phyloP scores from a whole-genome alignment of 2,113 vertebrate genomes.

The Eleginops maclovinus region DNA sequence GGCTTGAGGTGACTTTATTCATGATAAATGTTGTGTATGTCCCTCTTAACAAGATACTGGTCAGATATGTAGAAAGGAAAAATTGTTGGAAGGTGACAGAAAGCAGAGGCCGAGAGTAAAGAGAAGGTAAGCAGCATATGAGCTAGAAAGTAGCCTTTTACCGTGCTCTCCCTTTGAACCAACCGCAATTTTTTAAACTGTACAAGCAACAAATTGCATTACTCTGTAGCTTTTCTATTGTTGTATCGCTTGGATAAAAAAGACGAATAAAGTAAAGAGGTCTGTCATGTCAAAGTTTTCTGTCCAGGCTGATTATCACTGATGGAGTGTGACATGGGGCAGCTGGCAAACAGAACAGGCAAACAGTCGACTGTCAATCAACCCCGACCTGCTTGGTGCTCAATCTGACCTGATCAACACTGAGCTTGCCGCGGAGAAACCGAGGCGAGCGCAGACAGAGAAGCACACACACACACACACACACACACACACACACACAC shows the following conservation, averaged over 20 bases:
- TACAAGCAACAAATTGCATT: not conserved
- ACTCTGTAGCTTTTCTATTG: constrained; percentile 1
- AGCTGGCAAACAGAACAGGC: constrained; percentile 57
- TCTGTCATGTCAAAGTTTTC: constrained; percentile 19
- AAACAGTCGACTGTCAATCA: constrained; percentile 70
- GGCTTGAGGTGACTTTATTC: constrained; percentile 37
- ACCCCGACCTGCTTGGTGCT: constrained; percentile 43
- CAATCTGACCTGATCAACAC: constrained; percentile 50
- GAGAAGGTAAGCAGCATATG: not conserved
- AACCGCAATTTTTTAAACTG: constrained; percentile 10
- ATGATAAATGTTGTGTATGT: constrained; percentile 31
- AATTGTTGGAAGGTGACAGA: not conserved
- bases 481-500: not conserved
- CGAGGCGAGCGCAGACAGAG: constrained; percentile 1
- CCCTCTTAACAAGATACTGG: constrained; percentile 14
- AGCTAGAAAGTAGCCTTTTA: constrained; percentile 3
- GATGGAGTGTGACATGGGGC: constrained; percentile 62
- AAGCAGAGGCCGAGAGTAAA: not conserved
- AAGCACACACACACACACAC: constrained; percentile 13
- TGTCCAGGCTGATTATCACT: constrained; percentile 47
- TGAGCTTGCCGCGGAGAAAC: constrained; percentile 18
- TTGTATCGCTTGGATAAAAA: not conserved
- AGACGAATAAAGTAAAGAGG: not conserved
- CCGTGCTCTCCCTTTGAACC: not conserved
- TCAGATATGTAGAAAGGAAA: constrained; percentile 7